A percentile compares a stretch with the other conserved stretches of the same genome.
These are phyloP conservation scores for Eucriotettix oculatus DNA, from an alignment of 2,888 invertebrate species.

Conservation along the genomic window DNA sequence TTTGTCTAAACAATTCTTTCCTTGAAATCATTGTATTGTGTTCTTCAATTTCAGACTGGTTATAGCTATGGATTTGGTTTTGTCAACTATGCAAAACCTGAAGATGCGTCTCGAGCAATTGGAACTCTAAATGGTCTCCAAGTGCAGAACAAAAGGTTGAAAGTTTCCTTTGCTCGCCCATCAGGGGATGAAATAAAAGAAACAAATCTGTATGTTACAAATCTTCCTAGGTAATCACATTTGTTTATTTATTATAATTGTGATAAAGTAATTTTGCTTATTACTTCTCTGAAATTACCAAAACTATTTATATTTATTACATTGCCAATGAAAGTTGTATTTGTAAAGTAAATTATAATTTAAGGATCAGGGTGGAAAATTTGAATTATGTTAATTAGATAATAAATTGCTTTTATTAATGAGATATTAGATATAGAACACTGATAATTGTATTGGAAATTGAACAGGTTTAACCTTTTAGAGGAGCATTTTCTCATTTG, in stretches of 20 bases:
- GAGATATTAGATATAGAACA: too few species aligned
- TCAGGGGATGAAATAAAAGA: constrained; percentile 85
- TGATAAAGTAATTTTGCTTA: too few species aligned
- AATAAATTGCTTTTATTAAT: too few species aligned
- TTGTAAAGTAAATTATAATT: too few species aligned
- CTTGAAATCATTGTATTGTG: background rate
- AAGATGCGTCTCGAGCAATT: constrained; percentile 75
- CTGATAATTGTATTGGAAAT: too few species aligned
- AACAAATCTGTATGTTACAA: constrained; percentile 85
- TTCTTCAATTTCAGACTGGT: constrained; percentile 44
- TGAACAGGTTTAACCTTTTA: too few species aligned
- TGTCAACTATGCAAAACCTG: constrained; percentile 73
- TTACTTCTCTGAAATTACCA: too few species aligned
- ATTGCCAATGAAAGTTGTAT: too few species aligned
- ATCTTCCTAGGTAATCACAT: constrained; percentile 53
- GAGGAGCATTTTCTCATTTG: too few species aligned
- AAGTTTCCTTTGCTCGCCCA: constrained; percentile 83
- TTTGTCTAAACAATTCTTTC: background rate
- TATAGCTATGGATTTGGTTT: constrained; percentile 95
- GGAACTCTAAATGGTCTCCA: constrained; percentile 73
- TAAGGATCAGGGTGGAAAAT: too few species aligned
- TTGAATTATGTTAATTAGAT: too few species aligned
- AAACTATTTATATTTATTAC: too few species aligned
- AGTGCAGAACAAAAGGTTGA: constrained; percentile 80
- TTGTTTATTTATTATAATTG: constrained; percentile 4